phyloP scores from a whole-genome alignment of 2,888 invertebrate genomes.

The Neria commutata region DNA sequence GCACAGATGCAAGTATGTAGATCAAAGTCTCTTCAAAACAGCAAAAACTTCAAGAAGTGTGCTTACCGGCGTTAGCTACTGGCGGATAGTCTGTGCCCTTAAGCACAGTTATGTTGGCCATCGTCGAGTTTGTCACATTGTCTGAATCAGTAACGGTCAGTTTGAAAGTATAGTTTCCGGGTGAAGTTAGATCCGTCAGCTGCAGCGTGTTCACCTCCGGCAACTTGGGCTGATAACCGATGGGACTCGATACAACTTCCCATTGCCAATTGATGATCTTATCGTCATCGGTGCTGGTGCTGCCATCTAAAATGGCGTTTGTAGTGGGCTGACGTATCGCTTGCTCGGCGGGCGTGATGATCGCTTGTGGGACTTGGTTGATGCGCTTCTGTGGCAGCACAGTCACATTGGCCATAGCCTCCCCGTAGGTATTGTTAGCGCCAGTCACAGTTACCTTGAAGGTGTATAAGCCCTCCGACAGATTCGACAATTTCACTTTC shows the following conservation, averaged over 20 bases:
- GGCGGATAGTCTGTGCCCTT: conserved; percentile 95
- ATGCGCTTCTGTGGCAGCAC: conserved; percentile 83
- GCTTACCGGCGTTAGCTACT: conserved; percentile 83
- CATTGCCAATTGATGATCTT: conserved; percentile 88
- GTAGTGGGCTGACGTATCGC: conserved; percentile 89
- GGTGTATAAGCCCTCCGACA: conserved; percentile 85
- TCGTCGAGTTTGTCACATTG: conserved; percentile 82
- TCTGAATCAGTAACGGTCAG: conserved; percentile 92
- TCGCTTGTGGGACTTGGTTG: conserved; percentile 82
- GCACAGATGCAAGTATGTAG: conserved; percentile 20
- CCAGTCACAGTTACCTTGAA: conserved; percentile 87
- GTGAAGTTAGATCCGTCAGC: conserved; percentile 79
- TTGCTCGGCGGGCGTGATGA: conserved; percentile 85
- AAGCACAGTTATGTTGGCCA: conserved; percentile 86
- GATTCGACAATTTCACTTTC: conserved; percentile 80
- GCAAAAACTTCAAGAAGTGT: not conserved
- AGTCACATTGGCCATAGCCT: conserved; percentile 87
- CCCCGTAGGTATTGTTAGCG: conserved; percentile 73
- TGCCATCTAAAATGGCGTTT: conserved; percentile 88
- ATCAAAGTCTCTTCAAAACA: not conserved
- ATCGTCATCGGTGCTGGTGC: conserved; percentile 80
- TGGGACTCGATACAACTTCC: conserved; percentile 88
- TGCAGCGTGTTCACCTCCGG: conserved; percentile 83
- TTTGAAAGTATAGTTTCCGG: conserved; percentile 90
- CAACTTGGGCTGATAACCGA: conserved; percentile 81